Conservation (phyloP, 2,113 vertebrate species). For the Cyanoderma ruficeps region DNA sequence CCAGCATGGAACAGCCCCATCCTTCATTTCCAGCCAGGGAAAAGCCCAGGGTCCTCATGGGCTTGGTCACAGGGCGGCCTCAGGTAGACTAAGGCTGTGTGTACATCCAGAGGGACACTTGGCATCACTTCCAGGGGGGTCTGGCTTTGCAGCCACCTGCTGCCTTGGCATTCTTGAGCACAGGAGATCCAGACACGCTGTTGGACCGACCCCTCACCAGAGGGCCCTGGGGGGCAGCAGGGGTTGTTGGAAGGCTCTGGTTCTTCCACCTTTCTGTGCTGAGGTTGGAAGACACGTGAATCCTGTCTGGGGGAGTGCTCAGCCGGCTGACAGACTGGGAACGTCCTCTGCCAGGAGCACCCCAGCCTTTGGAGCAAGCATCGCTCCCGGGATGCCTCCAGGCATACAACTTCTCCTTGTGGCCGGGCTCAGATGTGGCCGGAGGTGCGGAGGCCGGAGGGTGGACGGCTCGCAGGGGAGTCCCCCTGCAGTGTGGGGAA, state of each 20-base stretch:
- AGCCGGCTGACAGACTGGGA: slow-evolving; percentile 47
- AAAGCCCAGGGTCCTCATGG: rapidly evolving
- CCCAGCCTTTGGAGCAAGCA: neutral
- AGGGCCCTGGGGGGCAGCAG: neutral
- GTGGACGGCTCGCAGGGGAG: slow-evolving; percentile 29
- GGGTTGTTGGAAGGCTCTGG: neutral
- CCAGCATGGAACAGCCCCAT: rapidly evolving
- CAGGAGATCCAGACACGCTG: neutral
- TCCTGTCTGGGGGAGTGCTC: neutral
- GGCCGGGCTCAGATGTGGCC: rapidly evolving
- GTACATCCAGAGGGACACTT: neutral
- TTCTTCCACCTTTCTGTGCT: neutral
- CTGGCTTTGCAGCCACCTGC: neutral
- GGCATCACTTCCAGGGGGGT: slow-evolving; percentile 73
- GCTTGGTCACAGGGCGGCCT: neutral
- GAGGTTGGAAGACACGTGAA: neutral
- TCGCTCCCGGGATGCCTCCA: neutral
- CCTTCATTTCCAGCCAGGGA: rapidly evolving
- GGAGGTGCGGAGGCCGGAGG: rapidly evolving
- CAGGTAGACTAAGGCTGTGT: neutral
- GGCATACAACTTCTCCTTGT: rapidly evolving
- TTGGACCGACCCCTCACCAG: neutral
- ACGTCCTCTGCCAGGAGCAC: neutral
- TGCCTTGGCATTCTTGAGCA: neutral
- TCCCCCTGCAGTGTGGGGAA: neutral